phyloP scores from a whole-genome alignment of 2,888 invertebrate species.

The Eristalis intricaria region DNA sequence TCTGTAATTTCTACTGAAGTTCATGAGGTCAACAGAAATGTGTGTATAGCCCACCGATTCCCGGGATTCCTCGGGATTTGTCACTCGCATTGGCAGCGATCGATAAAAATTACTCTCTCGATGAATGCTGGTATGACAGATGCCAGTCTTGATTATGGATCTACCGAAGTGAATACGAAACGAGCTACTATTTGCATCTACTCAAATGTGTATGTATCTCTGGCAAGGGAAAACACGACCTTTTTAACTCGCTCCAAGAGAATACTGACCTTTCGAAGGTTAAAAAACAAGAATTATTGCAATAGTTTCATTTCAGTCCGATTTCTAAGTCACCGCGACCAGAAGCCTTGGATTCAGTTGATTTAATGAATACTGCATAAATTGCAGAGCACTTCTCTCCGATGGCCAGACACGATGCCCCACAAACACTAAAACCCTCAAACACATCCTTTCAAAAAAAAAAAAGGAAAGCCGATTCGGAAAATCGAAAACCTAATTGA shows the following conservation, averaged over 20 bases:
- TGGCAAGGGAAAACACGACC: not conserved
- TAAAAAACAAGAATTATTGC: not conserved
- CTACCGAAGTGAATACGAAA: too few relatives aligned
- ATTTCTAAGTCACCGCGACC: not conserved
- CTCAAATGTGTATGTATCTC: not conserved
- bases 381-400: not conserved
- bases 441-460: constrained; percentile 28
- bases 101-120: too few relatives aligned
- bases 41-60: too few relatives aligned
- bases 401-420: not conserved
- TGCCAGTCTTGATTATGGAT: too few relatives aligned
- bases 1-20: too few relatives aligned
- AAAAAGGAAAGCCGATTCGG: constrained; percentile 42
- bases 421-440: not conserved
- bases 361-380: not conserved
- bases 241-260: not conserved
- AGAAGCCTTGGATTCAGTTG: not conserved
- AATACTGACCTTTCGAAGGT: not conserved
- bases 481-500: constrained; percentile 67
- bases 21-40: too few relatives aligned
- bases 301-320: not conserved
- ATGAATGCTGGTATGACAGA: too few relatives aligned
- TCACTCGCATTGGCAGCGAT: too few relatives aligned
- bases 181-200: not conserved
- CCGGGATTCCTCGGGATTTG: too few relatives aligned